phyloP scores from a whole-genome alignment of 2,797 vertebrate genomes.

The Mus caroli region DNA sequence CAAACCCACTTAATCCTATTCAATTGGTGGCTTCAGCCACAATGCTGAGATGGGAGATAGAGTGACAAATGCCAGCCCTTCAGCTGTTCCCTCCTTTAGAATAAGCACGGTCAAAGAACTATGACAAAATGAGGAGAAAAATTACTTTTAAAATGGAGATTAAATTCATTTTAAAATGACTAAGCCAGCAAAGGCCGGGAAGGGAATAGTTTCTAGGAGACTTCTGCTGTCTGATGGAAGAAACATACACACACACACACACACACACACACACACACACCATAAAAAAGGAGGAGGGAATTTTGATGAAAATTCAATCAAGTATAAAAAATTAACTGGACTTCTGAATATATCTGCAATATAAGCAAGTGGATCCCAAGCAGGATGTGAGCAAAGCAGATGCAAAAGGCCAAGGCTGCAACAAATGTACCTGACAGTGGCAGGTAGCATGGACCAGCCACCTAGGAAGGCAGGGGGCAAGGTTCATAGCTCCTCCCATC shows the following conservation, averaged over 20 bases:
- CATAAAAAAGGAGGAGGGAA: constrained; percentile 90
- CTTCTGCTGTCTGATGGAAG: constrained; percentile 91
- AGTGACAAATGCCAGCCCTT: constrained; percentile 4
- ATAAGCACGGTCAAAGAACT: constrained; percentile 90
- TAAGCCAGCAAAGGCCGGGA: constrained; percentile 96
- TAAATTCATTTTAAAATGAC: constrained; percentile 96
- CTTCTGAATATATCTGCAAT: constrained; percentile 75
- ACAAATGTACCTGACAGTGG: fast-evolving
- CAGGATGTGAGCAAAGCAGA: constrained; percentile 39
- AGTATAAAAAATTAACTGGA: constrained; percentile 79
- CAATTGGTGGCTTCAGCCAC: background rate
- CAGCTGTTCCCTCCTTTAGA: background rate
- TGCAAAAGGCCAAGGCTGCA: background rate
- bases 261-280: constrained; percentile 77
- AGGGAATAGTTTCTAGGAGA: constrained; percentile 93
- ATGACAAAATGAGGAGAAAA: constrained; percentile 89
- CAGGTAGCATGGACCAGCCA: fast-evolving
- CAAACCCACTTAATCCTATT: background rate
- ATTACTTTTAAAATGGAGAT: constrained; percentile 94
- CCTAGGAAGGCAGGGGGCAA: background rate
- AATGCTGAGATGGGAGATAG: background rate
- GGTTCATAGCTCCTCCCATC: background rate
- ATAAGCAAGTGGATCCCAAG: constrained; percentile 61
- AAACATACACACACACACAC: constrained; percentile 85
- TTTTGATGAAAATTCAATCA: constrained; percentile 95